Evolutionary conservation across 2,797 vertebrate species (phyloP).

Genomic region (Cyclura pinguis): DNA sequence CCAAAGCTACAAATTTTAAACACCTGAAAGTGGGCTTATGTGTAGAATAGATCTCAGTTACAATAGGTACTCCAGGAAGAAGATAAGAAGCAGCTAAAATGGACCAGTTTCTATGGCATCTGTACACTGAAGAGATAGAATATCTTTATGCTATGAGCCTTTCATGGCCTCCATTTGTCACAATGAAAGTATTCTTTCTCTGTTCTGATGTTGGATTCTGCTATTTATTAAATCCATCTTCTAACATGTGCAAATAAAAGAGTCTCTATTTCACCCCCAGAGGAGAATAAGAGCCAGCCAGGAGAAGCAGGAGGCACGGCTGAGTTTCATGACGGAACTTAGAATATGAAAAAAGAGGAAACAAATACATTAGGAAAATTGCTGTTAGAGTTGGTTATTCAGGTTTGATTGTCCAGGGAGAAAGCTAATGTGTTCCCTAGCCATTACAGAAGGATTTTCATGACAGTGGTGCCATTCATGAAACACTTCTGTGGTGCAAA

Average conservation of each 20-base stretch:
- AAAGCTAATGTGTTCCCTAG: conserved; percentile 51
- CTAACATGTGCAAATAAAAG: conserved; percentile 68
- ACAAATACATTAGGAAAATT: conserved; percentile 65
- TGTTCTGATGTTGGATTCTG: conserved; percentile 66
- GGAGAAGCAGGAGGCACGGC: conserved; percentile 54
- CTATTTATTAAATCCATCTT: conserved; percentile 74
- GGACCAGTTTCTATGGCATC: conserved; percentile 46
- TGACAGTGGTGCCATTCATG: conserved; percentile 56
- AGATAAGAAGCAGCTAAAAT: conserved; percentile 43
- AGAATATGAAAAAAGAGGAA: conserved; percentile 53
- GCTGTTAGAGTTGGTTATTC: conserved; percentile 48
- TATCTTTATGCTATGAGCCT: conserved; percentile 65
- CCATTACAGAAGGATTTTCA: conserved; percentile 49
- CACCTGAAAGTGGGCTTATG: background rate
- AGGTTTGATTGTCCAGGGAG: conserved; percentile 56
- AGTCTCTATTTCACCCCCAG: conserved; percentile 41
- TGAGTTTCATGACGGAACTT: conserved; percentile 52
- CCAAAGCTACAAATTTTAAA: background rate
- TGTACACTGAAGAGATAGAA: conserved; percentile 62
- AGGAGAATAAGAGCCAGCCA: conserved; percentile 59
- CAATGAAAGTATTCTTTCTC: conserved; percentile 58
- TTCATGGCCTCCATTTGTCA: conserved; percentile 48
- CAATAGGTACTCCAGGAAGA: conserved; percentile 17
- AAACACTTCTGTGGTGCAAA: conserved; percentile 46
- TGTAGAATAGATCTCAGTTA: background rate